phyloP scores from a whole-genome alignment of 2,888 invertebrate species.

The Oscheius onirici region DNA sequence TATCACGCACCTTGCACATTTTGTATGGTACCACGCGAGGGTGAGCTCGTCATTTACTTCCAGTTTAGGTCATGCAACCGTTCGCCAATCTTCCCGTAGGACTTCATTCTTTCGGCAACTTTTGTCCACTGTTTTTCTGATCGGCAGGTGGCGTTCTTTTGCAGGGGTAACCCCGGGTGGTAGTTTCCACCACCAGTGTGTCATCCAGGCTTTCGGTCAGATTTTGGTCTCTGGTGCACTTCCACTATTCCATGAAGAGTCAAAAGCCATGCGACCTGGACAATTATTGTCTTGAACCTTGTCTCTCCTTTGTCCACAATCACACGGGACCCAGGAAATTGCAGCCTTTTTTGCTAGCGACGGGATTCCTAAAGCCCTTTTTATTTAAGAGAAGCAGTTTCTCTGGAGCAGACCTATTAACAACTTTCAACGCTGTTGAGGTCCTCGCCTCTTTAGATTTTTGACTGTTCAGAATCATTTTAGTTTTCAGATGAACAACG shows the following conservation, averaged over 20 bases:
- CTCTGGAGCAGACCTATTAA: too few species aligned
- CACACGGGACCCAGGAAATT: constrained; percentile 12
- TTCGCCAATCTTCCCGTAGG: background rate
- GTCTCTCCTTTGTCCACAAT: background rate
- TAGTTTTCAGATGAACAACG: constrained; percentile 32
- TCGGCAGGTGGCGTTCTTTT: background rate
- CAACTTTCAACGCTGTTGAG: background rate
- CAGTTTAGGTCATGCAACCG: background rate
- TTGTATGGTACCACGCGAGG: background rate
- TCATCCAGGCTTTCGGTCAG: background rate
- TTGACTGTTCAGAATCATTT: background rate
- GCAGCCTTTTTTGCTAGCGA: background rate
- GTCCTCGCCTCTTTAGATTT: background rate
- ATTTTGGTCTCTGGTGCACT: background rate
- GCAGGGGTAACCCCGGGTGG: background rate
- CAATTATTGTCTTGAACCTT: constrained; percentile 8
- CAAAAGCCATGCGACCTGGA: background rate
- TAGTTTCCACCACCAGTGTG: background rate
- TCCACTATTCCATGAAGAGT: background rate
- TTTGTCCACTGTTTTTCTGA: too few species aligned
- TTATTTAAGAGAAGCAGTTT: background rate
- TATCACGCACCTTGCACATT: background rate
- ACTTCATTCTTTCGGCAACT: background rate
- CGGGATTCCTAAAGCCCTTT: background rate
- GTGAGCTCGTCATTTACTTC: background rate